These are phyloP conservation scores for Dryococelus australis DNA, from an alignment of 2,888 invertebrate species.

Conservation along the genomic window DNA sequence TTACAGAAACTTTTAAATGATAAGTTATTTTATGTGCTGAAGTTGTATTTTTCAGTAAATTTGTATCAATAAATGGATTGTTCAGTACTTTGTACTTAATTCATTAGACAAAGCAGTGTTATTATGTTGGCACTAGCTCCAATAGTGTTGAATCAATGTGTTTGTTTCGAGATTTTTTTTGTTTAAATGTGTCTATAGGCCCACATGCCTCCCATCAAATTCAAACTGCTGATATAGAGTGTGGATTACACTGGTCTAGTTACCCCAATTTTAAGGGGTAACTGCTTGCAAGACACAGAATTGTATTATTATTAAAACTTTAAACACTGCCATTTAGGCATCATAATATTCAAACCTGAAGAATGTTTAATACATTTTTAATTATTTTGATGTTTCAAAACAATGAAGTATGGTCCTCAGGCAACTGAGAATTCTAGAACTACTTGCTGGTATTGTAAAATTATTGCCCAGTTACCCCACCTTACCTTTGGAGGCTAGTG, in stretches of 20 bases:
- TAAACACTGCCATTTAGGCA: not conserved
- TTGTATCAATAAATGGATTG: too few species aligned
- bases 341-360: not conserved
- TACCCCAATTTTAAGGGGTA: not conserved
- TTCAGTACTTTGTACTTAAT: not conserved
- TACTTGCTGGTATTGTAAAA: too few species aligned
- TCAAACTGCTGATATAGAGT: not conserved
- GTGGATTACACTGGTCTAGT: not conserved
- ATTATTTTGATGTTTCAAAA: not conserved
- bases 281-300: not conserved
- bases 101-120: not conserved
- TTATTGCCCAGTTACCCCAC: not conserved
- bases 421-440: not conserved
- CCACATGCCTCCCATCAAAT: not conserved
- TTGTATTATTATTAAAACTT: too few species aligned
- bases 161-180: not conserved
- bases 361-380: not conserved
- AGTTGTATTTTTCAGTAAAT: too few species aligned
- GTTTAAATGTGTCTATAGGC: not conserved
- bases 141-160: not conserved
- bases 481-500: not conserved
- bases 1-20: too few species aligned
- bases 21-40: too few species aligned
- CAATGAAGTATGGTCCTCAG: not conserved
- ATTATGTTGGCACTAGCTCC: too few species aligned